Conservation (phyloP, 2,888 invertebrate species). For the Lumbricus terrestris region DNA sequence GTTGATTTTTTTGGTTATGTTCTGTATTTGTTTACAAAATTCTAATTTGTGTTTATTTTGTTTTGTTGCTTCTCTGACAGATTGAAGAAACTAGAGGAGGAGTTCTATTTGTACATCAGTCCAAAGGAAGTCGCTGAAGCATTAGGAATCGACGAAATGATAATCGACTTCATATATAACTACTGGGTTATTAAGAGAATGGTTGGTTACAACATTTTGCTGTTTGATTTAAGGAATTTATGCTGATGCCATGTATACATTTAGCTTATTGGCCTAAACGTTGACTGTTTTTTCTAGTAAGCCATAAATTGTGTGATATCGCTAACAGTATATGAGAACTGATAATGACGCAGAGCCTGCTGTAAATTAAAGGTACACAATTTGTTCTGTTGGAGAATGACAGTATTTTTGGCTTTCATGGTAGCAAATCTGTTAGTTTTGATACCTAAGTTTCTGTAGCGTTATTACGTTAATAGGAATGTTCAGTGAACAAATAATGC, state of each 20-base stretch:
- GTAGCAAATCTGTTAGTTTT: background rate
- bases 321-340: background rate
- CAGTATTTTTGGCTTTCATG: no score
- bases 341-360: background rate
- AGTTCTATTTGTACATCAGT: slow-evolving; percentile 87
- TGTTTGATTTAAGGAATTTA: background rate
- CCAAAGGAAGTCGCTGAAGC: slow-evolving; percentile 64
- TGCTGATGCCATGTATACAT: background rate
- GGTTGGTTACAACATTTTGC: slow-evolving; percentile 48
- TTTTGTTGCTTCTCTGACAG: slow-evolving; percentile 61
- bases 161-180: slow-evolving; percentile 82
- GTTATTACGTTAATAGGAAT: no score
- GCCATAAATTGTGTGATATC: background rate
- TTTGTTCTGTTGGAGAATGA: background rate
- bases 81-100: slow-evolving; percentile 85
- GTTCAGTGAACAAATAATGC: no score
- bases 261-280: background rate
- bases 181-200: slow-evolving; percentile 93
- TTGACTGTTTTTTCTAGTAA: background rate
- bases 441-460: background rate
- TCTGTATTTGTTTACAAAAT: background rate
- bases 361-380: no score
- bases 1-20: background rate
- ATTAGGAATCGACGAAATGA: slow-evolving; percentile 69
- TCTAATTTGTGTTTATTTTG: background rate